These are phyloP conservation scores for Alethe diademata DNA, from an alignment of 2,113 vertebrate species.

Conservation along the genomic window DNA sequence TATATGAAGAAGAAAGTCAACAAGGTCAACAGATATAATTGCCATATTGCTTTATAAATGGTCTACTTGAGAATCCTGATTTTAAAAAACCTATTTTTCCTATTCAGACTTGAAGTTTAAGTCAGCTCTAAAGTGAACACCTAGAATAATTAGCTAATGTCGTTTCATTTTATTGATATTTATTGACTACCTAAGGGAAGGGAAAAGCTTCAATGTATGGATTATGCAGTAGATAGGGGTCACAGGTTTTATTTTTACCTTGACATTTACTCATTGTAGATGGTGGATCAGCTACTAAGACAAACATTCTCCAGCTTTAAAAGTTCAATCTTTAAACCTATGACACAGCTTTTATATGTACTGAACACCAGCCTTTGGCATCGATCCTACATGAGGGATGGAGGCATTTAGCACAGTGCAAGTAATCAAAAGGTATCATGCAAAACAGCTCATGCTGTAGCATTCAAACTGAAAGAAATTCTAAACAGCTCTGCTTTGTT, in stretches of 20 bases:
- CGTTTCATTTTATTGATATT: constrained; percentile 12
- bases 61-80: not conserved
- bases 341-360: not conserved
- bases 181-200: constrained; percentile 1
- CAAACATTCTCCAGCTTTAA: constrained; percentile 37
- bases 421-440: not conserved
- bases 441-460: not conserved
- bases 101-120: not conserved
- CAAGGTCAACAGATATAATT: not conserved
- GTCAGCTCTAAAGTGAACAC: not conserved
- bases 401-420: not conserved
- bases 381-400: not conserved
- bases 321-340: constrained; percentile 29
- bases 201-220: constrained; percentile 13
- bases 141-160: constrained; percentile 2
- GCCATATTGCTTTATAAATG: not conserved
- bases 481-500: not conserved
- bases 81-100: not conserved
- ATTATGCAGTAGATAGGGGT: constrained; percentile 13
- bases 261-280: constrained; percentile 41
- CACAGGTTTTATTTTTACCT: constrained; percentile 34
- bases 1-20: not conserved
- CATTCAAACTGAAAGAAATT: not conserved
- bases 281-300: not conserved
- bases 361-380: not conserved